These are phyloP conservation scores for Chironomus striatipennis DNA, from an alignment of 1,140 invertebrate species.

Conservation along the genomic window DNA sequence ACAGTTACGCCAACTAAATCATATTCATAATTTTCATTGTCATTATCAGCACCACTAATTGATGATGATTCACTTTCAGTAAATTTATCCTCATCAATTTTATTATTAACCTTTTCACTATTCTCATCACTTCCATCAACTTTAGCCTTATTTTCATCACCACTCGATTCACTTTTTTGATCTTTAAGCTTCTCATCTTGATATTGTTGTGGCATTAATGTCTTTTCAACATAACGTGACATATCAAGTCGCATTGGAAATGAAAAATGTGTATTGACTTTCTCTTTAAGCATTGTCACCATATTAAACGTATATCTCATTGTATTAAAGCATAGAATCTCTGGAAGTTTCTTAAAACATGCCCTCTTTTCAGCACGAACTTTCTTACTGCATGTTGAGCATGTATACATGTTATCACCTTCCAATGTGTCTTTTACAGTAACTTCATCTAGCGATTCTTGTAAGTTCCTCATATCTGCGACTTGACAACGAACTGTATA, in stretches of 20 bases:
- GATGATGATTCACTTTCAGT: conserved; percentile 27
- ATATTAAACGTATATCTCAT: conserved; percentile 98
- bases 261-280: conserved; percentile 96
- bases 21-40: conserved; percentile 64
- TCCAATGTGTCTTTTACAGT: conserved; percentile 94
- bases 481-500: conserved; percentile 93
- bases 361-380: conserved; percentile 89
- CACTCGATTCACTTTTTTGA: conserved; percentile 28
- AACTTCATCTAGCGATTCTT: conserved; percentile 90
- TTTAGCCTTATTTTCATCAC: conserved; percentile 21
- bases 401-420: conserved; percentile 96
- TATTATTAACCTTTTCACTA: neutral
- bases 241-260: conserved; percentile 89
- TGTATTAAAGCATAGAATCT: conserved; percentile 92
- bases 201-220: conserved; percentile 81
- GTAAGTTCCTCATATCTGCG: conserved; percentile 90
- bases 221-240: conserved; percentile 90
- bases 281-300: conserved; percentile 95
- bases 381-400: conserved; percentile 89
- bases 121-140: neutral
- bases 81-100: neutral
- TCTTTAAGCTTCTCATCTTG: conserved; percentile 41
- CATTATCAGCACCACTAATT: conserved; percentile 29
- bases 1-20: conserved; percentile 93
- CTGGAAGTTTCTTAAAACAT: conserved; percentile 88